Evolutionary conservation across 2,113 vertebrate species (phyloP).

Genomic region (Takifugu bimaculatus): DNA sequence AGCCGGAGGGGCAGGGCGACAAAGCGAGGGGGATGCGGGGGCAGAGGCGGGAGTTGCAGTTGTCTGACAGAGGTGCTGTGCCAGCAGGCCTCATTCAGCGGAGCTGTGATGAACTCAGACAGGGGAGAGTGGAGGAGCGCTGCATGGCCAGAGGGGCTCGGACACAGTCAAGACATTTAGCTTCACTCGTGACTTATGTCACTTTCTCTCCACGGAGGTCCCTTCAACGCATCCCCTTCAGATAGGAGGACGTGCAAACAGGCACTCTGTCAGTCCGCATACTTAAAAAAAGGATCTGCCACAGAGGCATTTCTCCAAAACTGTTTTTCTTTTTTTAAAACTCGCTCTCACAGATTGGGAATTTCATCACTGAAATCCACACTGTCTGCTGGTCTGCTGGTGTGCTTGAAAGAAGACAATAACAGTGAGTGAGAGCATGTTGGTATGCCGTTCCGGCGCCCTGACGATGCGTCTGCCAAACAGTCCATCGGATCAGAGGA

Average conservation of each 20-base stretch:
- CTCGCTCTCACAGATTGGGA: background rate
- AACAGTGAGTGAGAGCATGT: conserved; percentile 49
- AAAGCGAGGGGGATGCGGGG: conserved; percentile 16
- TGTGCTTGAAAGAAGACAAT: conserved; percentile 48
- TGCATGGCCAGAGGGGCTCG: conserved; percentile 59
- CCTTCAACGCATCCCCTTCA: conserved; percentile 67
- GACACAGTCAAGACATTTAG: conserved; percentile 78
- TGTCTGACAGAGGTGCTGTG: conserved; percentile 75
- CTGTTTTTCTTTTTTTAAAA: background rate
- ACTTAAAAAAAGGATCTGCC: conserved; percentile 66
- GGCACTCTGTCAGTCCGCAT: conserved; percentile 62
- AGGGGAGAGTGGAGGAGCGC: conserved; percentile 63
- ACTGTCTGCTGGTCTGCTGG: conserved; percentile 34
- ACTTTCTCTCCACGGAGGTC: conserved; percentile 71
- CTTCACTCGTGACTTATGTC: conserved; percentile 76
- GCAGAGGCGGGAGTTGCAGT: conserved; percentile 58
- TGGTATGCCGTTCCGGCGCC: conserved; percentile 50
- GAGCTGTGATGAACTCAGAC: conserved; percentile 69
- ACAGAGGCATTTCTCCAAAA: conserved; percentile 60
- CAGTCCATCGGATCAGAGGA: conserved; percentile 53
- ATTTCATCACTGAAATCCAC: conserved; percentile 44
- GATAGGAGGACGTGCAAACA: conserved; percentile 62
- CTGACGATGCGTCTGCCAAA: conserved; percentile 59
- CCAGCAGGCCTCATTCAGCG: conserved; percentile 74
- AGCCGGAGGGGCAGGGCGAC: conserved; percentile 20